These are phyloP conservation scores for Rhingia campestris DNA, from an alignment of 2,888 invertebrate species.

Conservation along the genomic window DNA sequence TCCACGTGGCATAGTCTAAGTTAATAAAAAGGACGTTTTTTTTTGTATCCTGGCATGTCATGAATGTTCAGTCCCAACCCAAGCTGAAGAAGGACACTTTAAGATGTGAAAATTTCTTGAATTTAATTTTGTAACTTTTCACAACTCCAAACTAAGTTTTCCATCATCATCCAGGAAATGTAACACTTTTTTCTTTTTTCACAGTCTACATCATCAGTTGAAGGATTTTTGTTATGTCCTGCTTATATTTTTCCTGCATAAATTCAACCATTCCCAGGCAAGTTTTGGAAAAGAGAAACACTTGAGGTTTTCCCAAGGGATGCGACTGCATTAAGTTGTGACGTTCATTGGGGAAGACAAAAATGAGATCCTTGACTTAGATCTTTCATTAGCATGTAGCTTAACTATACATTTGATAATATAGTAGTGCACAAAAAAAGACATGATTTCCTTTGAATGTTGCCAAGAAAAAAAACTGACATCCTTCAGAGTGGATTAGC, in stretches of 20 bases:
- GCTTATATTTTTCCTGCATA: neutral
- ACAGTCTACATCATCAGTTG: constrained; percentile 2
- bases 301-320: neutral
- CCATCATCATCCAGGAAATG: neutral
- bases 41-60: constrained; percentile 3
- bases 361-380: no score
- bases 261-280: no score
- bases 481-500: no score
- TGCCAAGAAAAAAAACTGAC: no score
- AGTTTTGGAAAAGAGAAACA: no score
- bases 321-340: constrained; percentile 1
- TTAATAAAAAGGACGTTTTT: constrained; percentile 25
- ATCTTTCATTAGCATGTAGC: no score
- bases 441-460: no score
- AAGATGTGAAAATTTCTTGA: constrained; percentile 16
- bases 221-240: neutral
- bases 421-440: no score
- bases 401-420: no score
- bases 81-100: neutral
- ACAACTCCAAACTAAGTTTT: neutral
- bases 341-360: no score
- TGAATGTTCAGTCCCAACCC: neutral
- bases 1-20: constrained; percentile 12
- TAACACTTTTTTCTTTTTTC: neutral
- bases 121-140: constrained; percentile 4